Conservation (phyloP, 2,888 invertebrate species). For the Sipha maydis region DNA sequence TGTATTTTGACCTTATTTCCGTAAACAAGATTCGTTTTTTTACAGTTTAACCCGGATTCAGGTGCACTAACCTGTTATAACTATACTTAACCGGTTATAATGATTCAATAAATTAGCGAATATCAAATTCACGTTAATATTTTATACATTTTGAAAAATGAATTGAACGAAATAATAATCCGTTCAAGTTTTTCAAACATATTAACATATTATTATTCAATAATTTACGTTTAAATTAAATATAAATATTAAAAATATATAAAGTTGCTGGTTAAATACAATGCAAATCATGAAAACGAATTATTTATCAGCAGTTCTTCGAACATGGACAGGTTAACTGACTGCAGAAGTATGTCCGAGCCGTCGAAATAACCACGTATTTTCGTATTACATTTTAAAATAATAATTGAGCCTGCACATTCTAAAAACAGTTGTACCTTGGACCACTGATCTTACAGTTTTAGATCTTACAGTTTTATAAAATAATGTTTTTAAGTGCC, state of each 20-base stretch:
- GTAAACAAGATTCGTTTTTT: not conserved
- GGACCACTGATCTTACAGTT: not conserved
- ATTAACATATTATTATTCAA: too few species aligned
- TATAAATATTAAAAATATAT: too few species aligned
- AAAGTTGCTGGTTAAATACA: too few species aligned
- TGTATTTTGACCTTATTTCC: conserved; percentile 27
- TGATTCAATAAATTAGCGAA: not conserved
- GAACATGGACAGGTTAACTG: too few species aligned
- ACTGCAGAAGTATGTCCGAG: too few species aligned
- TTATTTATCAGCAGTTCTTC: too few species aligned
- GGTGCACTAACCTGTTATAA: conserved; percentile 45
- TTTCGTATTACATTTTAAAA: not conserved
- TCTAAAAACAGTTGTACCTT: not conserved
- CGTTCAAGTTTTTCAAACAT: too few species aligned
- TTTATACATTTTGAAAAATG: not conserved
- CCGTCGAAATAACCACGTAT: not conserved
- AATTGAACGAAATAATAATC: not conserved
- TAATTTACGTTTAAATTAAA: too few species aligned
- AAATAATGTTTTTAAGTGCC: not conserved
- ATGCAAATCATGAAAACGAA: too few species aligned
- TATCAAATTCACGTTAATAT: not conserved
- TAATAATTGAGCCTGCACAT: not conserved
- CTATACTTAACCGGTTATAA: conserved; percentile 24
- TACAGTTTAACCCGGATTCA: conserved; percentile 14
- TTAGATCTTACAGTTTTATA: not conserved